Evolutionary conservation across 2,888 invertebrate genomes (phyloP), one percentile per base, ranked within the genome.

Genomic region (Dynastes hyllus): DNA sequence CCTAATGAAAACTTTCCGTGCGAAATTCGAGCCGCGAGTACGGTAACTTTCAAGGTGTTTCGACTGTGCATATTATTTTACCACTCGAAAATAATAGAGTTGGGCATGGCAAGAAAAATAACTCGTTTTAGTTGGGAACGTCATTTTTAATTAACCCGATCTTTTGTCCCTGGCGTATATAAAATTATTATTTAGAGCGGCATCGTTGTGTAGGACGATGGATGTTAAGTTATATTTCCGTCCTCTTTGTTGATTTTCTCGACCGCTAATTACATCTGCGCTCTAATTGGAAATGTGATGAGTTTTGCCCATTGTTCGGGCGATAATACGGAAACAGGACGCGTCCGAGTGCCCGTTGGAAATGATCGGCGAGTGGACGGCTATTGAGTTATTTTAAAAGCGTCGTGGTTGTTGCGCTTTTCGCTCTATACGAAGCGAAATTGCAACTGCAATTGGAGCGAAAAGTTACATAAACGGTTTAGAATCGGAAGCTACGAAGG

Each of bases 251-350:
- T 69, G 69, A 69, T 50, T 50, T 50, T 50, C 69, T 53, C 32
- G 32, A 51, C 67, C 67, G 27, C 45, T 77, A 77, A 77, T 77
- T 77, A 77, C 77, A 58, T 67, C 22, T 55, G 58, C 65, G 58
- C 67, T 22, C 55, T 77, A 77, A 77, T 77, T 67, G 66, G 77
- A 77, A 77, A 77, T 77, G 77, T 55, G 77, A 77, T 58, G 66
- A 77, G 77, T 65, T 40, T 45, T 32, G 22, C 6, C 58, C 67
- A 40, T 37, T 73, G 45, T 73, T 73, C 27, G 40, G 32, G 27
- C 22, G 70, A 45, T 11, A 8, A n/a, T 37, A 66, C 66, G 40
- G 40, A 37, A 40, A 66, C 40, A 55, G 32, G 32, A 66, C 40
- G 66, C 66, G 37, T n/a, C 13, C 50, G 61, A 61, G 22, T 22